Percentiles rank a stretch among this genome's conserved stretches.
Evolutionary conservation across 2,888 invertebrate species (phyloP).

Genomic region (Eupsilia transversa): DNA sequence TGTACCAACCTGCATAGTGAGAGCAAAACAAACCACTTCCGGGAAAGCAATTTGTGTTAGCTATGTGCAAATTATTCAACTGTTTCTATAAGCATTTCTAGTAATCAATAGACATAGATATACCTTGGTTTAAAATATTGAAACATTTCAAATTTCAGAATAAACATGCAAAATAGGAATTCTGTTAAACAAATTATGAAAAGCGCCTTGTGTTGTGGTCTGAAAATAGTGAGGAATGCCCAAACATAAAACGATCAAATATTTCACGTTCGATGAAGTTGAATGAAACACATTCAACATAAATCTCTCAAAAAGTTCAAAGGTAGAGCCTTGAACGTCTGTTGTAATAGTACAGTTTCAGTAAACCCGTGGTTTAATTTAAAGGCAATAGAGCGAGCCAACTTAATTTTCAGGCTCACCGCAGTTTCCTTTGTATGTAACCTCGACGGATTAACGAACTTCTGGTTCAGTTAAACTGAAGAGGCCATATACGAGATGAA

Average conservation of each 20-base stretch:
- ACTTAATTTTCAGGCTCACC: slow-evolving; percentile 89
- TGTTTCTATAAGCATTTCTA: slow-evolving; percentile 20
- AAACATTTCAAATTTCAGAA: background rate
- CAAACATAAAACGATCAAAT: slow-evolving; percentile 47
- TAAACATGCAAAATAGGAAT: slow-evolving; percentile 3
- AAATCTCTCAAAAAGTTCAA: slow-evolving; percentile 71
- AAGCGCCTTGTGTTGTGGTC: slow-evolving; percentile 35
- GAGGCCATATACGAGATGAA: slow-evolving; percentile 64
- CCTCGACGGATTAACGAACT: slow-evolving; percentile 85
- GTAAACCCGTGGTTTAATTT: slow-evolving; percentile 82
- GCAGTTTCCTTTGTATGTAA: slow-evolving; percentile 88
- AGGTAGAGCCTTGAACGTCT: slow-evolving; percentile 68
- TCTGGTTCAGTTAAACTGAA: slow-evolving; percentile 77
- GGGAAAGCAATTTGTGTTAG: slow-evolving; percentile 28
- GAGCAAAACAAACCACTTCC: slow-evolving; percentile 25
- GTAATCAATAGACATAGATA: slow-evolving; percentile 5
- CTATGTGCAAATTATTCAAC: slow-evolving; percentile 9
- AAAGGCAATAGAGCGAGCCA: slow-evolving; percentile 88
- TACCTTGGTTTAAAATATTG: background rate
- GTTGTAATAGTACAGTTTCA: slow-evolving; percentile 73
- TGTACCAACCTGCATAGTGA: slow-evolving; percentile 20
- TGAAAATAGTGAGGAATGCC: slow-evolving; percentile 43
- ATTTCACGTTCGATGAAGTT: slow-evolving; percentile 56
- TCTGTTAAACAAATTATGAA: slow-evolving; percentile 30
- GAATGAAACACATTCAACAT: slow-evolving; percentile 57